Conservation (phyloP, 2,888 invertebrate species). For the Andrena hattorfiana region DNA sequence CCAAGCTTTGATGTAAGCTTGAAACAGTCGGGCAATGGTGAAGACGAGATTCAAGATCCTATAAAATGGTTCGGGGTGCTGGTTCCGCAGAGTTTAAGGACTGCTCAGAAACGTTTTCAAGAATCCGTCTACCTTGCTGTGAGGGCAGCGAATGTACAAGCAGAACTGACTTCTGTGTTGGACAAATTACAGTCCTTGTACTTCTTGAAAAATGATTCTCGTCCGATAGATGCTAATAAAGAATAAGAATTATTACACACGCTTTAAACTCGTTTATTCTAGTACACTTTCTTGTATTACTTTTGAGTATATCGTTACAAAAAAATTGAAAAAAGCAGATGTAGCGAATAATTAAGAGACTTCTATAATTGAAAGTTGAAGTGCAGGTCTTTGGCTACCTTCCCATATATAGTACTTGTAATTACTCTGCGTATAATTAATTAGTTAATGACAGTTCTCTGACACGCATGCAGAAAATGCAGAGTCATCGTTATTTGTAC, state of each 20-base stretch:
- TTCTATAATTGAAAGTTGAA: no score
- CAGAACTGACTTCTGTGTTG: slow-evolving; percentile 86
- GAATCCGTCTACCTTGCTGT: slow-evolving; percentile 89
- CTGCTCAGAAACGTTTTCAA: slow-evolving; percentile 91
- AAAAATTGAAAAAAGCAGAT: neutral
- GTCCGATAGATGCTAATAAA: slow-evolving; percentile 25
- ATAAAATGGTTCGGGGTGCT: slow-evolving; percentile 95
- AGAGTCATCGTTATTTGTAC: no score
- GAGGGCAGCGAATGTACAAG: slow-evolving; percentile 90
- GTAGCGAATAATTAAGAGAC: no score
- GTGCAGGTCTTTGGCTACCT: no score
- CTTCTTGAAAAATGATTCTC: slow-evolving; percentile 67
- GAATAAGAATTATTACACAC: slow-evolving; percentile 17
- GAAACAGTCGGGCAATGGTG: slow-evolving; percentile 76
- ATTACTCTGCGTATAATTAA: no score
- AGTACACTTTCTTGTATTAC: neutral
- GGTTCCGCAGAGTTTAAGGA: slow-evolving; percentile 92
- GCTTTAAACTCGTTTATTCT: neutral
- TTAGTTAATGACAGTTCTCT: no score
- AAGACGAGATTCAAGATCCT: slow-evolving; percentile 86
- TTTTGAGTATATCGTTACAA: neutral
- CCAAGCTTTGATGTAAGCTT: slow-evolving; percentile 80
- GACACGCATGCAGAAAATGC: no score
- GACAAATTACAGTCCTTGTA: slow-evolving; percentile 79
- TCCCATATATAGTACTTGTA: no score